Percentiles rank a stretch among this genome's conserved stretches.
These are phyloP conservation scores for Dascyllus trimaculatus DNA, from an alignment of 2,113 vertebrate genomes.

Conservation along the genomic window DNA sequence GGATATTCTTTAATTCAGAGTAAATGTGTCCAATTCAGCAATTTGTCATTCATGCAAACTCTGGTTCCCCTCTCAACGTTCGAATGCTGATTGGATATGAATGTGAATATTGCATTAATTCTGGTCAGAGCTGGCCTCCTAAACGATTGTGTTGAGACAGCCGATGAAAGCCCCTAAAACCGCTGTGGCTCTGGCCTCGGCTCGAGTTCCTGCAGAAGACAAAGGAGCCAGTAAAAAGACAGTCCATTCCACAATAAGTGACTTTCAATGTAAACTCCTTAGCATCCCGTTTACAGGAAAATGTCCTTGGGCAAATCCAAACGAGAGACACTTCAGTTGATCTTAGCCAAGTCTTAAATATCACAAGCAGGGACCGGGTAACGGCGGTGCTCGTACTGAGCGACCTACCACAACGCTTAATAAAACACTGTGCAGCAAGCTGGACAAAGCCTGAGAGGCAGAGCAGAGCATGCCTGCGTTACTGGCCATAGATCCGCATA, in stretches of 20 bases:
- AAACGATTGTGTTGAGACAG: conserved; percentile 76
- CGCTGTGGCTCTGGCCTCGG: conserved; percentile 70
- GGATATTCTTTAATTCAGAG: conserved; percentile 66
- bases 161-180: conserved; percentile 80
- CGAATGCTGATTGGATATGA: conserved; percentile 74
- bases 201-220: conserved; percentile 78
- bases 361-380: conserved; percentile 73
- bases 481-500: conserved; percentile 64
- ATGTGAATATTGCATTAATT: conserved; percentile 80
- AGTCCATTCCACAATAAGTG: conserved; percentile 76
- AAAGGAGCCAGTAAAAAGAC: conserved; percentile 83
- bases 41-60: conserved; percentile 79
- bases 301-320: conserved; percentile 81
- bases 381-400: conserved; percentile 61
- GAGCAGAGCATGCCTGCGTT: conserved; percentile 66
- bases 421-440: conserved; percentile 70
- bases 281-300: conserved; percentile 80
- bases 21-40: conserved; percentile 72
- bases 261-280: conserved; percentile 80
- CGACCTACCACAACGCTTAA: conserved; percentile 81
- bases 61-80: conserved; percentile 66
- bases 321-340: conserved; percentile 77
- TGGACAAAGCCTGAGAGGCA: conserved; percentile 72
- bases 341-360: conserved; percentile 83
- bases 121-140: conserved; percentile 77